Base-by-base conservation (phyloP, 2,113 vertebrate genomes). In the Arvicanthis niloticus region DNA sequence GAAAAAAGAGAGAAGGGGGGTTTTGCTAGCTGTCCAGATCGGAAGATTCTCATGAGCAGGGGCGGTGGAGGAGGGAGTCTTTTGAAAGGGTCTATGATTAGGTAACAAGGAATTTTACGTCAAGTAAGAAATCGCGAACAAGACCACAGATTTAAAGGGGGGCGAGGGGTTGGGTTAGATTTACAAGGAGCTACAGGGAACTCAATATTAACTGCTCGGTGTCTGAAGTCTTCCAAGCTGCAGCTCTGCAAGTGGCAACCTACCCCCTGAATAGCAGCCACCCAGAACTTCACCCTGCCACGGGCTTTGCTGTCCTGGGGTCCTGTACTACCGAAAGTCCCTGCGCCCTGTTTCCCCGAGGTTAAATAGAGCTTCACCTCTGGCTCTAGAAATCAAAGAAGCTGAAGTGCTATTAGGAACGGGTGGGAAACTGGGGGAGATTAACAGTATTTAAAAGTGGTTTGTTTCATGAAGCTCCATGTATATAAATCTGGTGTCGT, bases 121-220 rank as follows among this genome's bases (percentile, higher is more conserved):
- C 98, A 92, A 97, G 96, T 84, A 98, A 94, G 97, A 97, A 98
- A 97, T 89, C 96, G 62, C 0, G 60, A 98, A 97, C 97, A 94
- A 94, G 94, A 91, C 95, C 31, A 94, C 96, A 94, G 97, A 94
- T 98, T 98, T 97, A 91, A 95, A 87, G 87, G 34, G 60, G 70
- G 31, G 31, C 2, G 7, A 26, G n/a, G 56, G 29, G 22, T 60
- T 34, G 62, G 89, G 92, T 80, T 97, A 98, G 97, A 98, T 98
- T 98, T 99, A 99, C 97, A 98, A 97, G 88, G 97, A 97, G 98
- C 80, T 96, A 94, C 70, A 77, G 97, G 97, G 98, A 98, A 97
- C 96, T 98, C 91, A 93, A 93, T 97, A 97, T 97, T 98, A 94
- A 98, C 96, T 95, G 96, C 96, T 68, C 94, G 37, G 94, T 94